Conservation (phyloP, 2,888 invertebrate species). For the Sepiola atlantica region DNA sequence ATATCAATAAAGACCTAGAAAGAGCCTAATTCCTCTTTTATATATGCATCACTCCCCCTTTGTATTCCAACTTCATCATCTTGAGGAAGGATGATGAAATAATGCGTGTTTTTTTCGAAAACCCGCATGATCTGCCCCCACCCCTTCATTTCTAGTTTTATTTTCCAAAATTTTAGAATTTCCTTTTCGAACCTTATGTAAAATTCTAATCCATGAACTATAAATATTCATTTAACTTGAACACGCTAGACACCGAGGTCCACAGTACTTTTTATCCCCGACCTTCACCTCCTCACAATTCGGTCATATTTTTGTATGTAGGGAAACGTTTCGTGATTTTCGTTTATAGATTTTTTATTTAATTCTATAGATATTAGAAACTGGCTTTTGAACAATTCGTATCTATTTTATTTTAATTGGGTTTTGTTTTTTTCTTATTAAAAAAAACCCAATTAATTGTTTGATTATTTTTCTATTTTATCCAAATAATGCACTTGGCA, state of each 20-base stretch:
- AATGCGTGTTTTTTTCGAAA: not conserved
- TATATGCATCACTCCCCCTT: not conserved
- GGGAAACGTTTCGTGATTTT: not conserved
- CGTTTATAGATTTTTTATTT: too few relatives aligned
- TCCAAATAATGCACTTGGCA: too few relatives aligned
- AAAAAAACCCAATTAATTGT: not conserved
- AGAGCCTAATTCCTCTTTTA: not conserved
- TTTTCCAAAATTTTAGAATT: too few relatives aligned
- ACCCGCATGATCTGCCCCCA: not conserved
- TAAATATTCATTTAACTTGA: too few relatives aligned
- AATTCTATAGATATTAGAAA: too few relatives aligned
- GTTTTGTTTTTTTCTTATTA: not conserved
- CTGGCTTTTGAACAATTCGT: too few relatives aligned
- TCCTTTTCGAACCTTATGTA: too few relatives aligned
- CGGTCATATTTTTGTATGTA: not conserved
- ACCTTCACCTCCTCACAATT: conserved; percentile 12
- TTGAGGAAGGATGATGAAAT: not conserved
- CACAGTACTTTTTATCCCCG: not conserved
- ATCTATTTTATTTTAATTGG: not conserved
- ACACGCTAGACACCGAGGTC: too few relatives aligned
- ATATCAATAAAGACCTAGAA: not conserved
- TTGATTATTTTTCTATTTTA: not conserved
- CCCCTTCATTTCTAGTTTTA: not conserved
- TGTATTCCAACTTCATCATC: not conserved
- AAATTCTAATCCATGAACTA: too few relatives aligned